A percentile compares a stretch with the other conserved stretches of the same genome.
Conservation (phyloP, 2,888 invertebrate genomes). For the Patella ulyssiponensis region DNA sequence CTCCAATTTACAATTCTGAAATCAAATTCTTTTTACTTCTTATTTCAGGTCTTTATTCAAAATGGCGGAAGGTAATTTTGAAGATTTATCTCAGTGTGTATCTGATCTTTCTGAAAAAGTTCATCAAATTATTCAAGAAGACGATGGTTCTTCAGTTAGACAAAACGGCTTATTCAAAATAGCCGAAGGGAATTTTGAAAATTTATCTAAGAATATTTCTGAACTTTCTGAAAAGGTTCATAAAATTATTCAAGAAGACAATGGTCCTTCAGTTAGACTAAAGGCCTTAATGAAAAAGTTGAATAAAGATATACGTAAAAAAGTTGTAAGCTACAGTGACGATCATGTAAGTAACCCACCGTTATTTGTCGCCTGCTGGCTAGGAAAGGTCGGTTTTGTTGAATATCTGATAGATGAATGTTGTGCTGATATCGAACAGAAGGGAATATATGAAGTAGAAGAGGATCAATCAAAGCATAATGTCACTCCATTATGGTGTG, state of each 20-base stretch:
- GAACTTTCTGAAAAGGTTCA: conserved; percentile 42
- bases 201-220: not conserved
- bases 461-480: conserved; percentile 86
- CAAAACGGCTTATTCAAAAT: not conserved
- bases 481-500: conserved; percentile 93
- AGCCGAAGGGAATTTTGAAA: too few species aligned
- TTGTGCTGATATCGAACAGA: conserved; percentile 87
- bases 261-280: conserved; percentile 13
- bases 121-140: conserved; percentile 51
- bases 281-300: not conserved
- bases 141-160: conserved; percentile 26
- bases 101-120: conserved; percentile 38
- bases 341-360: conserved; percentile 50
- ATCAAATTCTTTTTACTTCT: too few species aligned
- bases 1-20: too few species aligned
- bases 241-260: conserved; percentile 51
- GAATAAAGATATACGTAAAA: not conserved
- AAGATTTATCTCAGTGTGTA: not conserved
- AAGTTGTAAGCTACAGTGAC: not conserved
- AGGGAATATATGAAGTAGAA: conserved; percentile 80
- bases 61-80: too few species aligned
- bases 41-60: too few species aligned
- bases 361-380: conserved; percentile 55
- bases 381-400: conserved; percentile 75
- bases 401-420: conserved; percentile 88